Evolutionary conservation across 1,140 invertebrate species (phyloP), one percentile per base, ranked within the genome.

Genomic region (Cyclargus thomasi): DNA sequence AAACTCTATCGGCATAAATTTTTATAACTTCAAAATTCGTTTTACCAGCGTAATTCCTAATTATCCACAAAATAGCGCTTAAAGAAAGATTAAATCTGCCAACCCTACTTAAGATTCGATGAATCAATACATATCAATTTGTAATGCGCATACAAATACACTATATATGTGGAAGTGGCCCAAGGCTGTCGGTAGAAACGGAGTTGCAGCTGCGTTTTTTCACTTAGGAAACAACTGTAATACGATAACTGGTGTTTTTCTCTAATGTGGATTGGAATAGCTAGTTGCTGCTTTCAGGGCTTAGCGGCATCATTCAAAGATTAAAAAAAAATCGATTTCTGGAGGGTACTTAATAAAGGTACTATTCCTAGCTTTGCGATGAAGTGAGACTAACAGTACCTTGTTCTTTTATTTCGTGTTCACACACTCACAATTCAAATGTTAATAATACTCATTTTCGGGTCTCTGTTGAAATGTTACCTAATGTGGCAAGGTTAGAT

Each of bases 161-260:
- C 75, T 74, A 67, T 76, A 78, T 76, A 76, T 72, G 78, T 80
- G 74, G 76, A 86, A 81, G 78, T 84, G 76, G 85, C 78, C 81
- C 85, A 87, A 87, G 85, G 85, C 72, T 86, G 77, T 77, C 65
- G 65, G 79, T 81, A 85, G 81, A 85, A 85, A 86, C 82, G 79
- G 74, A 73, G 71, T 69, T 68, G 73, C 63, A 67, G 64, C 63
- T 64, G 65, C 69, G 68, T 62, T 62, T 62, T 53, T 66, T 71
- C 62, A 69, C 63, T 76, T 78, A 81, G 75, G 77, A 79, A 86
- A 81, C 79, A 78, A 78, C 79, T 76, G 62, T 36, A 29, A 35
- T 23, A 63, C 22, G 36, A 35, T 63, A 16, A 11, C 55, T 59
- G 55, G 7, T 57, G 23, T 6, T 21, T 59, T 59, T 20, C 55